Evolutionary conservation across 2,797 vertebrate species (phyloP), one percentile per base, ranked within the genome.

Genomic region (Epinephelus malabaricus): DNA sequence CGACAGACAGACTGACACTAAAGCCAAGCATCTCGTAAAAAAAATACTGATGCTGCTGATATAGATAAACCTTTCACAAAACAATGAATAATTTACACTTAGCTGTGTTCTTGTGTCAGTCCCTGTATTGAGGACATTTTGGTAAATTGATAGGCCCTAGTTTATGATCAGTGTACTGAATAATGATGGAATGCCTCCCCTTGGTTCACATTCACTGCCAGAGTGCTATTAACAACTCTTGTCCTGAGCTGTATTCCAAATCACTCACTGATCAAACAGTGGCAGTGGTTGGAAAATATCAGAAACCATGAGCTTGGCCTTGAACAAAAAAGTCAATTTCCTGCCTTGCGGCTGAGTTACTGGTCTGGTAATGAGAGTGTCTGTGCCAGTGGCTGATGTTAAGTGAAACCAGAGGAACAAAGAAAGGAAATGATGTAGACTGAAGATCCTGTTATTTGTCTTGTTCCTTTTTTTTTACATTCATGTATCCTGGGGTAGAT

Each of bases 281-380:
- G 43, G 74, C 55, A 68, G 65, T 30, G 50, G 56, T 69, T 61
- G 51, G 58, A 56, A 83, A 73, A 74, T 62, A 69, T 71, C 46
- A 3, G 65, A 73, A 69, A 51, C 15, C 3, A n/a, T 70, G 49
- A 83, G 49, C 23, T 74, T 49, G 25, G 55, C 62, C 63, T 73
- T 23, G 49, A 69, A 77, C 23, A 62, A 40, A 76, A 66, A 82
- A 86, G 78, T 83, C 50, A 82, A 85, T 89, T 87, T 85, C 73
- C 76, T 87, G 86, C 69, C 70, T 67, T 55, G 68, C 67, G 65
- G 50, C 60, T 61, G 30, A 51, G 69, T 69, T 55, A 69, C 73
- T 73, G 49, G 75, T 83, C 71, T 69, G 65, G 50, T 77, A 78
- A 85, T 83, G 59, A 70, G 27, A 69, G 15, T 71, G 47, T 84